Conservation (phyloP, 2,797 vertebrate genomes). For the Lacerta agilis region DNA sequence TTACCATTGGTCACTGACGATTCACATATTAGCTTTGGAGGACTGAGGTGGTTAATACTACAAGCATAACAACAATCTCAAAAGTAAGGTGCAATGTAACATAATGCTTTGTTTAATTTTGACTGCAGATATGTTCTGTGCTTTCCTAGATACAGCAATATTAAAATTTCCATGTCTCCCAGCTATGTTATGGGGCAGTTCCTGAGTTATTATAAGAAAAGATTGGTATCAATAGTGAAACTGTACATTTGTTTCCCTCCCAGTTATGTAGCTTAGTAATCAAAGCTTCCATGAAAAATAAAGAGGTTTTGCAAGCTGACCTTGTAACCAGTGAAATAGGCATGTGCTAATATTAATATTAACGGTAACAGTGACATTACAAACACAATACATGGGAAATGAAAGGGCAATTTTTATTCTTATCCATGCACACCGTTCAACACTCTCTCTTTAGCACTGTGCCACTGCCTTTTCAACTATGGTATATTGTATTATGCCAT, state of each 20-base stretch:
- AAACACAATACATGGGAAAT: conserved; percentile 17
- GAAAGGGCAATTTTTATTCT: conserved; percentile 14
- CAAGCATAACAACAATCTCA: background rate
- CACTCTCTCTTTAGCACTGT: background rate
- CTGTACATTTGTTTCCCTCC: background rate
- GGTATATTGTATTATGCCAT: background rate
- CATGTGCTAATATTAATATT: background rate
- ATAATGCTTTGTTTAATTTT: background rate
- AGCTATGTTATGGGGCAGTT: background rate
- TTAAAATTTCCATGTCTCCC: background rate
- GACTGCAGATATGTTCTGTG: background rate
- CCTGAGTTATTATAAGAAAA: background rate
- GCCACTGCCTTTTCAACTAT: background rate
- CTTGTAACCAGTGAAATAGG: background rate
- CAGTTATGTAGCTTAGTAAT: background rate
- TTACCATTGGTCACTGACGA: background rate
- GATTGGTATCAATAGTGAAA: background rate
- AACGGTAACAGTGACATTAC: background rate
- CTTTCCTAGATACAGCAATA: background rate
- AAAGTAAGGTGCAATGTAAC: background rate
- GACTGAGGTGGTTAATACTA: background rate
- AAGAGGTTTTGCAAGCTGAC: background rate
- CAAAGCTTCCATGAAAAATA: background rate
- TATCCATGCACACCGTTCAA: background rate
- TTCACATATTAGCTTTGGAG: background rate